Conservation (phyloP, 2,888 invertebrate species). For the Drosophila paranaensis region DNA sequence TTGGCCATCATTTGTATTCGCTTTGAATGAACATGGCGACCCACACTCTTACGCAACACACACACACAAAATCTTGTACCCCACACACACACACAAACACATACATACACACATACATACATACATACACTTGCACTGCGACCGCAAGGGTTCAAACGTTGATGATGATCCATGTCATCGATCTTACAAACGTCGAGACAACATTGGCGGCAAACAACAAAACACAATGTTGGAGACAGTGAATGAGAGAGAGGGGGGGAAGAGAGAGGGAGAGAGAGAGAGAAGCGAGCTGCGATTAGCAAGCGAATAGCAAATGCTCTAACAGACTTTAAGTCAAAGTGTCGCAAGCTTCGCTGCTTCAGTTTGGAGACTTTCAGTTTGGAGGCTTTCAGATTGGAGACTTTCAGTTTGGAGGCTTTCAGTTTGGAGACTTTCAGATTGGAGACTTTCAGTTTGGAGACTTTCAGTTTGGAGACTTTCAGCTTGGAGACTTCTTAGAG, state of each 20-base stretch:
- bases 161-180: constrained; percentile 51
- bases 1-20: constrained; percentile 19
- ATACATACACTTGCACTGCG: constrained; percentile 16
- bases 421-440: background rate
- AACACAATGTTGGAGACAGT: constrained; percentile 8
- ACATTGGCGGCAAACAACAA: constrained; percentile 58
- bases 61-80: background rate
- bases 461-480: too few relatives aligned
- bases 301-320: constrained; percentile 5
- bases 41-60: constrained; percentile 25
- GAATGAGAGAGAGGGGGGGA: background rate
- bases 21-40: constrained; percentile 10
- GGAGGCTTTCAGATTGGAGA: background rate
- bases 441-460: too few relatives aligned
- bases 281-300: too few relatives aligned
- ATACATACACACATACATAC: background rate
- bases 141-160: constrained; percentile 56
- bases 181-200: constrained; percentile 46
- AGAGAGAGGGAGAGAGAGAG: background rate
- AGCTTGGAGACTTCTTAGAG: background rate
- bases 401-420: background rate
- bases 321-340: background rate
- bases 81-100: background rate
- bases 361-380: too few relatives aligned
- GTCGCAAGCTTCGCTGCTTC: too few relatives aligned